A percentile compares a stretch with the other conserved stretches of the same genome.
phyloP scores from a whole-genome alignment of 2,797 vertebrate species.

The Scyliorhinus canicula region DNA sequence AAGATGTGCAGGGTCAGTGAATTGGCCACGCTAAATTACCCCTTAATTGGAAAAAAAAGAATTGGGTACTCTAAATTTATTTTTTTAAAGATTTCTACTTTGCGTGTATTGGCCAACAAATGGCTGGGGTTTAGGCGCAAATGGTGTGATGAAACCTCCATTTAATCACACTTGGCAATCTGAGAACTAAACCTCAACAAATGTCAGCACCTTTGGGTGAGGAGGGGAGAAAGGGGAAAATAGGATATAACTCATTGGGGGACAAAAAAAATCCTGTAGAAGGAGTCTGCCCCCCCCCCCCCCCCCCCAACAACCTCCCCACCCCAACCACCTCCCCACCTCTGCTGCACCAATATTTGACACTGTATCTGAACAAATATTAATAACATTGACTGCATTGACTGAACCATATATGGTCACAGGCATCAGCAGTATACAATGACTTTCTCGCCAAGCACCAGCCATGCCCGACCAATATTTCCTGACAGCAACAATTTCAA shows the following conservation, averaged over 20 bases:
- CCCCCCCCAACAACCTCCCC: too few species aligned
- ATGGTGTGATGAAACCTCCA: too few species aligned
- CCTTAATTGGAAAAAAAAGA: too few species aligned
- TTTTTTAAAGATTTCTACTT: too few species aligned
- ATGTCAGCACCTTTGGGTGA: not conserved
- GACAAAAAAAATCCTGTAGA: not conserved
- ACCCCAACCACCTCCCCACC: too few species aligned
- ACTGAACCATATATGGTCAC: not conserved
- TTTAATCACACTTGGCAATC: too few species aligned
- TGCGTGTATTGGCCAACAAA: too few species aligned
- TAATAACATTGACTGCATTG: not conserved
- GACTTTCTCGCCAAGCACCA: constrained; percentile 8
- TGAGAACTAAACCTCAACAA: not conserved
- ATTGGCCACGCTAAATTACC: too few species aligned
- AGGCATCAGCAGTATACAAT: not conserved
- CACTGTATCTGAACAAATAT: not conserved
- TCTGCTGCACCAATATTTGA: not conserved
- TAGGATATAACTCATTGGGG: not conserved
- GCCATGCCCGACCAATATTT: constrained; percentile 16
- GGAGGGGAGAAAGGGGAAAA: not conserved
- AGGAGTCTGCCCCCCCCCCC: too few species aligned
- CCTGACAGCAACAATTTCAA: not conserved
- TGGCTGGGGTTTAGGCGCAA: too few species aligned
- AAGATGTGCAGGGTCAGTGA: too few species aligned
- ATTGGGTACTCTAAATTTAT: too few species aligned